Percentiles rank a stretch among this genome's conserved stretches.
phyloP scores from a whole-genome alignment of 1,140 invertebrate genomes.

The Leptopilina clavipes region DNA sequence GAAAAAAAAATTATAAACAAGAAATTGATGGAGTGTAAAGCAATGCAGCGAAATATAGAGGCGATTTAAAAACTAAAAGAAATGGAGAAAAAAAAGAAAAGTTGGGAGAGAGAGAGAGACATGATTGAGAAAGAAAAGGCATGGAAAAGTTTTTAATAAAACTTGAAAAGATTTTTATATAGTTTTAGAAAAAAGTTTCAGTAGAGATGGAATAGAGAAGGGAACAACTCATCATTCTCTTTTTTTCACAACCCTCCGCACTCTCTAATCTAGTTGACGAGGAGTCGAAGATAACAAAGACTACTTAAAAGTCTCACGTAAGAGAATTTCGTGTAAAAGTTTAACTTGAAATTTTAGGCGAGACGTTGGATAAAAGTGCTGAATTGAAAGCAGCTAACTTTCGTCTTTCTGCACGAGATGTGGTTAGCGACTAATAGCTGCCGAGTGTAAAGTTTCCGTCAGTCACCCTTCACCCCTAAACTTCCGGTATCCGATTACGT shows the following conservation, averaged over 20 bases:
- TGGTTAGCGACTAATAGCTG: constrained; percentile 32
- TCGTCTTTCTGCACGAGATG: constrained; percentile 31
- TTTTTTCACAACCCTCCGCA: not conserved
- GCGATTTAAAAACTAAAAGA: too few relatives aligned
- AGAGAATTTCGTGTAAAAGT: constrained; percentile 19
- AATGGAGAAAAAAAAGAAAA: too few relatives aligned
- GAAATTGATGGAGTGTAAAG: too few relatives aligned
- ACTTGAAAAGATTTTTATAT: too few relatives aligned
- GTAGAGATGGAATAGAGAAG: not conserved
- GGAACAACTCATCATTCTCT: too few relatives aligned
- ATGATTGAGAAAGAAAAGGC: too few relatives aligned
- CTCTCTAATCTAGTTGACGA: constrained; percentile 25
- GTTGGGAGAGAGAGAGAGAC: too few relatives aligned
- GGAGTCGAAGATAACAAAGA: constrained; percentile 29
- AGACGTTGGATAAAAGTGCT: constrained; percentile 16
- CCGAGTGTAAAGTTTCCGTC: constrained; percentile 33
- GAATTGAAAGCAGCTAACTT: constrained; percentile 35
- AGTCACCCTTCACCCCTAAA: constrained; percentile 27
- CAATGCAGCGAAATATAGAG: too few relatives aligned
- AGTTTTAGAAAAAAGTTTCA: not conserved
- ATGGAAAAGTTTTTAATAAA: too few relatives aligned
- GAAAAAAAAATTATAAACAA: too few relatives aligned
- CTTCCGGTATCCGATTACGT: constrained; percentile 32
- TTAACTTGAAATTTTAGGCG: not conserved
- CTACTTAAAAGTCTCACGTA: constrained; percentile 25